Evolutionary conservation across 2,888 invertebrate species (phyloP), one percentile per base, ranked within the genome.

Genomic region (Eudemis profundana): DNA sequence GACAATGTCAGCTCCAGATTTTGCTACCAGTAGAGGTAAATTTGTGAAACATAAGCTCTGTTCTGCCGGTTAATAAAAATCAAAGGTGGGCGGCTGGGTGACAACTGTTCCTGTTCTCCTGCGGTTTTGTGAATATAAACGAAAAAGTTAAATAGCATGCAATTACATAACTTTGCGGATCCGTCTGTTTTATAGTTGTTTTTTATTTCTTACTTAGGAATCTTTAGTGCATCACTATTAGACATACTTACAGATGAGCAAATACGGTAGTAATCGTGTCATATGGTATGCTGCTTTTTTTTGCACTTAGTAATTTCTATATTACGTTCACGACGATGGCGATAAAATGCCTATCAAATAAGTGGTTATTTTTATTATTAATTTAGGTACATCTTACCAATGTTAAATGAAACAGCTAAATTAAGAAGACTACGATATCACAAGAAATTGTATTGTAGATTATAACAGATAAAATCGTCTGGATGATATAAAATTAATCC

Each of bases 61-160:
- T 73, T 73, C 72, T 67, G 72, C 67, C 69, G 69, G 72, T 68
- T 72, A 66, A 72, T 72, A 74, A 76, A 74, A 75, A 71, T 70
- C 72, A 56, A 46, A 66, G 64, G 49, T 61, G 60, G 59, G 63
- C 61, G 51, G 56, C 29, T 53, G 44, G 59, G 50, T 57, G 59
- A 61, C 60, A 60, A 60, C 47, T 66, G 56, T 40, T 47, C 38
- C 38, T 57, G 15, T 15, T 27, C 54, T 59, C 44, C 50, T 64
- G 57, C 3, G 44, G 51, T 44, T 59, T 56, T n/a, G 42, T 14
- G 33, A n/a, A 29, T 44, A 29, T 56, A 42, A 56, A 56, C 29
- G 44, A 56, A 17, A 54, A 23, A 21, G 8, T 33, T 33, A 10
- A 10, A 46, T 23, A 40, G 27, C 29, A 19, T 56, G 54, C 42